Evolutionary conservation across 2,888 invertebrate genomes (phyloP).

Genomic region (Coleophora flavipennella): DNA sequence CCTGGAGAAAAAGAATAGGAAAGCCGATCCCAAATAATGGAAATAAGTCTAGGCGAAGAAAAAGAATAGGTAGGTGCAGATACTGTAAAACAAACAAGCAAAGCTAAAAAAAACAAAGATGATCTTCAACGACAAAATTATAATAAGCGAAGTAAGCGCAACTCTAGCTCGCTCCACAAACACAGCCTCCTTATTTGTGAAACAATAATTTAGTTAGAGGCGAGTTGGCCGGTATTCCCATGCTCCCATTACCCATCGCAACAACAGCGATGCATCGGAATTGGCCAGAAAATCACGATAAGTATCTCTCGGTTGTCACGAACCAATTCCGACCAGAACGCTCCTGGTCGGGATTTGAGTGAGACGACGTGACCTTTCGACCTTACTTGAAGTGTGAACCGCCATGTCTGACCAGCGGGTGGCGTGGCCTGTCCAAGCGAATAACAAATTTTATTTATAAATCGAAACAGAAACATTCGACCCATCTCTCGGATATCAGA

Average conservation of each 20-base stretch:
- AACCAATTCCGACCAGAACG: conserved; percentile 62
- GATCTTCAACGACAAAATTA: conserved; percentile 4
- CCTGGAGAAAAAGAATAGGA: too few relatives aligned
- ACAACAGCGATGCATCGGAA: conserved; percentile 59
- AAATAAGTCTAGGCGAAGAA: neutral
- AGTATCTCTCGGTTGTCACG: conserved; percentile 68
- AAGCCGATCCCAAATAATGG: too few relatives aligned
- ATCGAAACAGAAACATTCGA: conserved; percentile 43
- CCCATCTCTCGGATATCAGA: conserved; percentile 24
- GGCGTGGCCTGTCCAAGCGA: conserved; percentile 43
- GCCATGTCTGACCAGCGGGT: conserved; percentile 62
- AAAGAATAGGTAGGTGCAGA: too few relatives aligned
- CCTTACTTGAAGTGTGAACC: conserved; percentile 61
- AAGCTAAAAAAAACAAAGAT: too few relatives aligned
- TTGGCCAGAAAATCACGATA: conserved; percentile 71
- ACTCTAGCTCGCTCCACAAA: conserved; percentile 40
- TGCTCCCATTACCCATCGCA: conserved; percentile 61
- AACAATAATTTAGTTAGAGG: conserved; percentile 57
- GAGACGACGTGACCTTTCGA: conserved; percentile 65
- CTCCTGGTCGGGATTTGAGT: conserved; percentile 65
- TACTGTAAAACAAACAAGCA: too few relatives aligned
- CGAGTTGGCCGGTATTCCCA: conserved; percentile 52
- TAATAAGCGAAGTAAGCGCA: conserved; percentile 38
- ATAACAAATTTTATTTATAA: conserved; percentile 38
- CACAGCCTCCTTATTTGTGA: conserved; percentile 56